These are phyloP conservation scores for Hippocampus comes DNA, from an alignment of 2,113 vertebrate species.

Conservation along the genomic window DNA sequence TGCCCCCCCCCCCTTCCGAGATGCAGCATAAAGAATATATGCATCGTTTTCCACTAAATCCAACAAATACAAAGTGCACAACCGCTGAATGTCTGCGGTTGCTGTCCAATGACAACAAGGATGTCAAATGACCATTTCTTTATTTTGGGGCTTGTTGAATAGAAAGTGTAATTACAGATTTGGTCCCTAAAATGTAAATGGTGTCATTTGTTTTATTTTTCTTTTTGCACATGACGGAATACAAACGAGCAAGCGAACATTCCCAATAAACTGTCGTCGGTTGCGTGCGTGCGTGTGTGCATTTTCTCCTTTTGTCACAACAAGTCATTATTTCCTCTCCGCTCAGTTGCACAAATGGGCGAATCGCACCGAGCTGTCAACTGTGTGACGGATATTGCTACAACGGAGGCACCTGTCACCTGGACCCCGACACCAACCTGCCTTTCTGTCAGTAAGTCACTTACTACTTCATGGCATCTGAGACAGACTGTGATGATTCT, in stretches of 20 bases:
- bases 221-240: not conserved
- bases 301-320: slow-evolving; percentile 32
- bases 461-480: slow-evolving; percentile 51
- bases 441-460: slow-evolving; percentile 96
- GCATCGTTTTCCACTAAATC: not conserved
- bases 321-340: slow-evolving; percentile 53
- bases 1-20: not conserved
- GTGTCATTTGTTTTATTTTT: not conserved
- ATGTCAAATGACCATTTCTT: not conserved
- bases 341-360: slow-evolving; percentile 92
- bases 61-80: not conserved
- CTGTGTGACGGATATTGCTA: slow-evolving; percentile 98
- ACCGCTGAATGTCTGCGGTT: not conserved
- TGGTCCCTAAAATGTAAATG: not conserved
- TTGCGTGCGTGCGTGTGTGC: slow-evolving; percentile 3
- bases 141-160: not conserved
- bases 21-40: not conserved
- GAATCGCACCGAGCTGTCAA: slow-evolving; percentile 93
- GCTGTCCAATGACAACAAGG: not conserved
- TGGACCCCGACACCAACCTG: slow-evolving; percentile 92
- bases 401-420: slow-evolving; percentile 93
- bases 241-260: not conserved
- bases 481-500: slow-evolving; percentile 45
- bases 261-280: not conserved
- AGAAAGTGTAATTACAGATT: not conserved